A percentile compares a stretch with the other conserved stretches of the same genome.
Evolutionary conservation across 1,140 invertebrate genomes (phyloP).

Genomic region (Proales similis): DNA sequence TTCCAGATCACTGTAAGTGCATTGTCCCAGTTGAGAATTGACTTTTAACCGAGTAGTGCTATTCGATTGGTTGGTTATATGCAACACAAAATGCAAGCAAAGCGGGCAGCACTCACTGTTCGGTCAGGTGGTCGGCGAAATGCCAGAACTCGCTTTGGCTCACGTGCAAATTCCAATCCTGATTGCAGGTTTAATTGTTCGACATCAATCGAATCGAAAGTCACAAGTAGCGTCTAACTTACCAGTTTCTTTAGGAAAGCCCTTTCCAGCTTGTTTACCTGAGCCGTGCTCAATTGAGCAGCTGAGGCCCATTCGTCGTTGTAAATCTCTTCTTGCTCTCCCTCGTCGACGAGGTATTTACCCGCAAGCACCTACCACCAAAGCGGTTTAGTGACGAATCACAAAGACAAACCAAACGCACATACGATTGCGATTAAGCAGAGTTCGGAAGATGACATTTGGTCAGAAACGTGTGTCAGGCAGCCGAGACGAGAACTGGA

Average conservation of each 20-base stretch:
- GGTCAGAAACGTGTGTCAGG: not conserved
- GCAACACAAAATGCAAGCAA: not conserved
- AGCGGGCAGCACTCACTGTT: constrained; percentile 26
- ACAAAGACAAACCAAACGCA: not conserved
- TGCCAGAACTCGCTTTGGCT: constrained; percentile 21
- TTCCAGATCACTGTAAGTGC: constrained; percentile 30
- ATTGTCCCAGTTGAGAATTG: constrained; percentile 35
- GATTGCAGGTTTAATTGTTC: not conserved
- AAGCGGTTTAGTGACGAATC: not conserved
- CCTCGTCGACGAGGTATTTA: constrained; percentile 33
- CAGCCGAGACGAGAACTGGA: constrained; percentile 11
- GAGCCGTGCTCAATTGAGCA: constrained; percentile 1
- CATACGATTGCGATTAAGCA: constrained; percentile 25
- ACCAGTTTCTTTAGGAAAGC: constrained; percentile 31
- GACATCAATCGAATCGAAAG: not conserved
- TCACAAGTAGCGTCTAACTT: not conserved
- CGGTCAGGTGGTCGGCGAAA: constrained; percentile 19
- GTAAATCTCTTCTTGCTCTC: constrained; percentile 35
- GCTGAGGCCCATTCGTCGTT: constrained; percentile 27
- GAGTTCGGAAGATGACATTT: constrained; percentile 2
- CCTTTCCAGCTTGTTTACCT: constrained; percentile 32
- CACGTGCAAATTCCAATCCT: constrained; percentile 33
- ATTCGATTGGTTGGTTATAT: not conserved
- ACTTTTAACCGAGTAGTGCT: constrained; percentile 26
- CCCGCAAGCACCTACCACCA: constrained; percentile 10